Conservation (phyloP, 1,140 invertebrate genomes). For the Apis florea region DNA sequence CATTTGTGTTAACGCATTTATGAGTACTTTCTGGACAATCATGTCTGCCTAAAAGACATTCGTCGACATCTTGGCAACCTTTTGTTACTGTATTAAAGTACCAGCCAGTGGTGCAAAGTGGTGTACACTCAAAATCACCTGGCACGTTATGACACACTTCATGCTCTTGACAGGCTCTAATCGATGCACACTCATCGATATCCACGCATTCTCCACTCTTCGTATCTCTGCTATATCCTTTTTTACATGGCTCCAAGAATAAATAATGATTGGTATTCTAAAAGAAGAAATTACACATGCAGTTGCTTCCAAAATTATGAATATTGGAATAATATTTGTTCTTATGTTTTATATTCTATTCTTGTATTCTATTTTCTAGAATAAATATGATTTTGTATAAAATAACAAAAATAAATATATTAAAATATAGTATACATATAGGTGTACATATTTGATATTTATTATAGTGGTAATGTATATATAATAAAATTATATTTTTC, state of each 20-base stretch:
- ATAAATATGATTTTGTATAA: too few species aligned
- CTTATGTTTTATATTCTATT: too few species aligned
- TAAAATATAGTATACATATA: too few species aligned
- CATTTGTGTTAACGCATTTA: constrained; percentile 70
- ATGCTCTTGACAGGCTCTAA: constrained; percentile 85
- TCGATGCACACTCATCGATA: constrained; percentile 86
- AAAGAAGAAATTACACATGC: background rate
- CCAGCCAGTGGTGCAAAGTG: constrained; percentile 80
- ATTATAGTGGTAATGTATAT: too few species aligned
- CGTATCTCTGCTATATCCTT: constrained; percentile 41
- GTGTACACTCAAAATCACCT: constrained; percentile 87
- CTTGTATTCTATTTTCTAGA: too few species aligned
- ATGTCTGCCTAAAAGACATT: constrained; percentile 83
- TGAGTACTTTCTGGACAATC: constrained; percentile 66
- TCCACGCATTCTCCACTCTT: constrained; percentile 84
- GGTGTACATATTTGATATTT: too few species aligned
- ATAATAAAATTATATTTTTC: too few species aligned
- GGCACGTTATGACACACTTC: constrained; percentile 87
- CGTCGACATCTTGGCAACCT: constrained; percentile 93
- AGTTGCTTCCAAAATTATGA: too few species aligned
- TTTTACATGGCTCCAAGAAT: constrained; percentile 33
- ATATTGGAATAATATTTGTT: too few species aligned
- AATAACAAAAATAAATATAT: too few species aligned
- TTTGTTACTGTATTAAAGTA: constrained; percentile 81
- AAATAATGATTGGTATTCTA: constrained; percentile 34